Percentiles rank a stretch among this genome's conserved stretches.
Evolutionary conservation across 2,888 invertebrate species (phyloP).

Genomic region (Halictus quadricinctus): DNA sequence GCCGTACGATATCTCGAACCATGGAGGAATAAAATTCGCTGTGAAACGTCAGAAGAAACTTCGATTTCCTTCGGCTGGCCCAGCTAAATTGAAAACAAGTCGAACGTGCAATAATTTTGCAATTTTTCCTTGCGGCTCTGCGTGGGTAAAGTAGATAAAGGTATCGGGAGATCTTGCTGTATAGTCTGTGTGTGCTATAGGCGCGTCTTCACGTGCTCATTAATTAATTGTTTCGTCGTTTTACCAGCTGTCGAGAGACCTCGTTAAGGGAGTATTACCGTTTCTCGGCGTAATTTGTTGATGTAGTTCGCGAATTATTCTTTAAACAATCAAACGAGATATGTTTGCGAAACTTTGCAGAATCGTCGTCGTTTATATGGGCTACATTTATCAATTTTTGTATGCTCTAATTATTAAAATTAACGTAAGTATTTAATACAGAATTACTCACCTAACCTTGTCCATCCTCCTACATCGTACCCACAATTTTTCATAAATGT

Average conservation of each 20-base stretch:
- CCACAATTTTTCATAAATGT: background rate
- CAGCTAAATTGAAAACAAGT: background rate
- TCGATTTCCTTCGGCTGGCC: too few relatives aligned
- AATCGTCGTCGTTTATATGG: background rate
- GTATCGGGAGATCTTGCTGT: slow-evolving; percentile 24
- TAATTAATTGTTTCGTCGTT: background rate
- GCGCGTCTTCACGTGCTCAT: background rate
- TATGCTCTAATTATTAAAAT: background rate
- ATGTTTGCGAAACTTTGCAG: background rate
- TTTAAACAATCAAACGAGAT: background rate
- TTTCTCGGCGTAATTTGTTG: background rate
- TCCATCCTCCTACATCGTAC: background rate
- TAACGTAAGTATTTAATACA: background rate
- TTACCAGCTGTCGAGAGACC: background rate
- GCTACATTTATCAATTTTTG: background rate
- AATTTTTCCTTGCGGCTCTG: background rate
- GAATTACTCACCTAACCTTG: background rate
- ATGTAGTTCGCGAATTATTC: background rate
- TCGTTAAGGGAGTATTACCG: background rate
- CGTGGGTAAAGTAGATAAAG: slow-evolving; percentile 18
- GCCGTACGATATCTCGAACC: slow-evolving; percentile 5
- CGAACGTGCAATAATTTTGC: slow-evolving; percentile 2
- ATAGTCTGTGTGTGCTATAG: background rate
- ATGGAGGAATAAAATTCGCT: slow-evolving; percentile 28
- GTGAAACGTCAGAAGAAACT: slow-evolving; percentile 23